Evolutionary conservation across 2,113 vertebrate genomes (phyloP).

Genomic region (Jacana jacana): DNA sequence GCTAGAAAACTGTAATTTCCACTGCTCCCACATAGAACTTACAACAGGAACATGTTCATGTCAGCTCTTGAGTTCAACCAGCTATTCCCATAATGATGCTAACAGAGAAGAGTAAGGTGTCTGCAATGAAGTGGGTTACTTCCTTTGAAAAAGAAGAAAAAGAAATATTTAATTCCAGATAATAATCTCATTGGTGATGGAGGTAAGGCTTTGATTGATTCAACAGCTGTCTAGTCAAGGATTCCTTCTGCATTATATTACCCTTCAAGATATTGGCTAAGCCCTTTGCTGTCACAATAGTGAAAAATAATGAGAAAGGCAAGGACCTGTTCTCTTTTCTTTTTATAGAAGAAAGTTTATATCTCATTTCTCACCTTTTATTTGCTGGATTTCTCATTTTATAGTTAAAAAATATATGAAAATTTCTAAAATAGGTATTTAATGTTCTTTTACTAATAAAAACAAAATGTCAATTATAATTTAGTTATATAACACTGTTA

Average conservation of each 20-base stretch:
- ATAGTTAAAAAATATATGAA: not conserved
- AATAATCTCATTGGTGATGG: not conserved
- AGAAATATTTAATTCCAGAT: not conserved
- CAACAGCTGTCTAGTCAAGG: not conserved
- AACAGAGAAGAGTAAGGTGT: not conserved
- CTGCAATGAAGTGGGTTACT: not conserved
- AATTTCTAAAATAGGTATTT: not conserved
- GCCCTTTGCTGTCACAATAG: not conserved
- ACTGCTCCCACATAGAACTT: not conserved
- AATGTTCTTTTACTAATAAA: not conserved
- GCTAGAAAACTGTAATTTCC: not conserved
- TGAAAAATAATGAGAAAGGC: not conserved
- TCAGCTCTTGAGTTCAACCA: not conserved
- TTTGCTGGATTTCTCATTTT: not conserved
- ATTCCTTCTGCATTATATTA: not conserved
- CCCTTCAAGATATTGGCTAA: not conserved
- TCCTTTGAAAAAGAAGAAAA: not conserved
- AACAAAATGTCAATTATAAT: not conserved
- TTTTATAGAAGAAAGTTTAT: not conserved
- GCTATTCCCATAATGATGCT: accelerated
- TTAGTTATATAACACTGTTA: not conserved
- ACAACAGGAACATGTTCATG: not conserved
- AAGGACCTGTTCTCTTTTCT: not conserved
- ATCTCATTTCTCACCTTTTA: not conserved
- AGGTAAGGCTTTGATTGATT: not conserved